Base-by-base conservation (phyloP, 2,888 invertebrate species). In the Amphiduros pacificus region DNA sequence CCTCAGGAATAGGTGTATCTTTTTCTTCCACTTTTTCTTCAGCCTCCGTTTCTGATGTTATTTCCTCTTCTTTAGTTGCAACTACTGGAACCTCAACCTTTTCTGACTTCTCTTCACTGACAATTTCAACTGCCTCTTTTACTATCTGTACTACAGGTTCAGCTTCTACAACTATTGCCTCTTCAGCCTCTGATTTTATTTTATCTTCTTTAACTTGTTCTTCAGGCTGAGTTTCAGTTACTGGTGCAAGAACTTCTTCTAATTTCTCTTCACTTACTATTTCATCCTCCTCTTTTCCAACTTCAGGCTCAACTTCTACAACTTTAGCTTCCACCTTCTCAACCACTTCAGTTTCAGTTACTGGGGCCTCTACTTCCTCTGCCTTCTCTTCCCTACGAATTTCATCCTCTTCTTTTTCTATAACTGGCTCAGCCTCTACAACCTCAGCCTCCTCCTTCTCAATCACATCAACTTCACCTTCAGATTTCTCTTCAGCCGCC, bases 351-450 rank as follows among this genome's bases (percentile, higher is more conserved):
- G 51, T 28, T 22, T 51, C n/a, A n/a, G n/a, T n/a, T n/a, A n/a
- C n/a, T n/a, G n/a, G n/a, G n/a, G n/a, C 51, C 36, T 36, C 36
- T 14, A 17, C 36, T 51, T 20, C 54, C 24, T 36, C 54, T 24
- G 31, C 54, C 26, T 36, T 31, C 20, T 36, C 54, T 20, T 54
- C 36, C 32, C 14, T 22, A 11, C 32, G 32, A 2, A 26, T 24
- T 2, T 20, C 24, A 24, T 20, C n/a, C 29, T 36, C 6, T 24
- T 54, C 54, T 29, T 22, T 27, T 32, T 32, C 36, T 32, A 36
- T n/a, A 36, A n/a, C 36, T 32, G 54, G 54, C 36, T 29, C 54
- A 17, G 31, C 36, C 32, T 54, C 54, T 22, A 54, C 32, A 36
- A 54, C n/a, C 17, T 24, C n/a, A 9, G 17, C 27, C 4, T 4